phyloP scores from a whole-genome alignment of 2,113 vertebrate species.

The Picathartes gymnocephalus region DNA sequence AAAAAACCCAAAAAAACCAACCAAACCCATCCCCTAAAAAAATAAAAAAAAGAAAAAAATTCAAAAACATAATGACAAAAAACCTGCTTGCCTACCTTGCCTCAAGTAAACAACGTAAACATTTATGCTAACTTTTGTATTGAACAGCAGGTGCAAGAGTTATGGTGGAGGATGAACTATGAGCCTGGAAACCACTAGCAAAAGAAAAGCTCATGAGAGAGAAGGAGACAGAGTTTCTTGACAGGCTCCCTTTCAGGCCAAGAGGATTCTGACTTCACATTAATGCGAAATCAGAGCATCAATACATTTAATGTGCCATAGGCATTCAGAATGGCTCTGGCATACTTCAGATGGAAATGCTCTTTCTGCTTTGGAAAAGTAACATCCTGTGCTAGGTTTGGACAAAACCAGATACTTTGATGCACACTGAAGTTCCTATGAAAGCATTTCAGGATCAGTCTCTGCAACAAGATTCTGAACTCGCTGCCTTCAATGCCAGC shows the following conservation, averaged over 20 bases:
- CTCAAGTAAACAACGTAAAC: neutral
- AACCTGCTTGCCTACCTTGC: neutral
- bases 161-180: neutral
- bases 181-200: neutral
- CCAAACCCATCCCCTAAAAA: neutral
- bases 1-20: neutral
- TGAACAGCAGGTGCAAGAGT: neutral
- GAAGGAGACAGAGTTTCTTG: neutral
- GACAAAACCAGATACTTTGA: neutral
- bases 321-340: neutral
- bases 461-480: neutral
- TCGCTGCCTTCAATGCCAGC: neutral
- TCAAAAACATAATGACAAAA: neutral
- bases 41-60: neutral
- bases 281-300: neutral
- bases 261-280: neutral
- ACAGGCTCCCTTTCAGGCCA: neutral
- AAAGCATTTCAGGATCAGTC: neutral
- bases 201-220: neutral
- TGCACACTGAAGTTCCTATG: neutral
- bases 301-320: neutral
- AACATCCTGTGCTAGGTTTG: neutral
- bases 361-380: neutral
- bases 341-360: neutral
- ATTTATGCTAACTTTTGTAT: neutral